Evolutionary conservation across 2,888 invertebrate genomes (phyloP), one percentile per base, ranked within the genome.

Genomic region (Drosophila colorata): DNA sequence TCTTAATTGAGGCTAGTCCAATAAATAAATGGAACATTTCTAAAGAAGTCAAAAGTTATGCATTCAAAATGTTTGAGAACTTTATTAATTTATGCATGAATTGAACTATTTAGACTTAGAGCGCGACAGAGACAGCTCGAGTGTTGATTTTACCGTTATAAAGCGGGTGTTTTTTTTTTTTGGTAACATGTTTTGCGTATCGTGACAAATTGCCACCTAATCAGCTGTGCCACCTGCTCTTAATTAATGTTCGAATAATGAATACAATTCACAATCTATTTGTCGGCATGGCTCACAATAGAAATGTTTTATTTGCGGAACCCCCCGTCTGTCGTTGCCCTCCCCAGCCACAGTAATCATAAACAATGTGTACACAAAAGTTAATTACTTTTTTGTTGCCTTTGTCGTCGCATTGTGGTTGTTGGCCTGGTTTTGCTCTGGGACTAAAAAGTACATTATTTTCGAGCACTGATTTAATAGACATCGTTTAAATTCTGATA

Each of bases 241-340:
- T 78, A 78, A 86, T 81, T 82, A 81, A 82, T 75, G 63, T 64
- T 47, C 66, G 65, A 59, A 74, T 59, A 82, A 78, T 67, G 69
- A 66, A 82, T 78, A 78, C 52, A 64, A 76, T 69, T 65, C 68
- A 43, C 65, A 67, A 80, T 68, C 77, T 64, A 82, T 59, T 47
- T 67, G 74, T 52, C 74, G 80, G 74, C 69, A 59, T 56, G 13
- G 47, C 33, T 46, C 49, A 66, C 71, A 82, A 82, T 61, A 52
- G 58, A 60, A 74, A 59, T 74, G 66, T 55, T 76, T 78, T 64
- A 67, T 65, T 52, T 67, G 63, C 63, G 58, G 43, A 43, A 13
- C 41, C n/a, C 18, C 1, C 25, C n/a, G 1, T 0, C 9, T 14
- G 31, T 1, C 40, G 5, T n/a, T 0, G 8, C 40, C 28, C 18